Evolutionary conservation across 1,140 invertebrate genomes (phyloP), one percentile per base, ranked within the genome.

Genomic region (Capitella teleta): DNA sequence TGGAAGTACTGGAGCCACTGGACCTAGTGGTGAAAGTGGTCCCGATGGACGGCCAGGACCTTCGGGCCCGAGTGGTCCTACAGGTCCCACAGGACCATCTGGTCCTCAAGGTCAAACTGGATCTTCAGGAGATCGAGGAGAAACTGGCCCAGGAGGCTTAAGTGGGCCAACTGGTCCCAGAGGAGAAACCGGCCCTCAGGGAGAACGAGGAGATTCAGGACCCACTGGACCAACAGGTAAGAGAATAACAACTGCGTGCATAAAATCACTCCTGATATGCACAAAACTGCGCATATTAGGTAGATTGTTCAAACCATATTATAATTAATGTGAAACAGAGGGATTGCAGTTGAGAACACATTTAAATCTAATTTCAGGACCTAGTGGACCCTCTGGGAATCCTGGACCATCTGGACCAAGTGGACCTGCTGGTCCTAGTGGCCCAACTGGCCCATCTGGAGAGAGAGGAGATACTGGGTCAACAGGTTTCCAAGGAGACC

Each of bases 51-150:
- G 8, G 6, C 10, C n/a, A 21, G 50, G 50, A 4, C 12, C 25
- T 6, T 5, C 30, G 5, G 50, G 50, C 3, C 18, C 14, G 44
- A 10, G 28, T 26, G 48, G 37, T 18, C 37, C 37, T 10, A 40
- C 38, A 34, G 37, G 37, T 49, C 46, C 28, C 19, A 18, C 34
- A n/a, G 51, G 51, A 26, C 12, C 28, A 12, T 5, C 34, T 23
- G 51, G 51, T 24, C 23, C 36, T 23, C 43, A 23, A 24, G 51
- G 51, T n/a, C 28, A 23, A 21, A 47, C 28, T 47, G 51, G 51
- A 32, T 25, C 14, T 1, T 41, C 2, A 1, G 51, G 51, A 25
- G 3, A 26, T 26, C 28, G 25, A 21, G n/a, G n/a, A n/a, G n/a
- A n/a, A n/a, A n/a, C n/a, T n/a, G n/a, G n/a, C n/a, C n/a, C n/a